Conservation (phyloP, 1,140 invertebrate genomes). For the Acromyrmex echinatior region DNA sequence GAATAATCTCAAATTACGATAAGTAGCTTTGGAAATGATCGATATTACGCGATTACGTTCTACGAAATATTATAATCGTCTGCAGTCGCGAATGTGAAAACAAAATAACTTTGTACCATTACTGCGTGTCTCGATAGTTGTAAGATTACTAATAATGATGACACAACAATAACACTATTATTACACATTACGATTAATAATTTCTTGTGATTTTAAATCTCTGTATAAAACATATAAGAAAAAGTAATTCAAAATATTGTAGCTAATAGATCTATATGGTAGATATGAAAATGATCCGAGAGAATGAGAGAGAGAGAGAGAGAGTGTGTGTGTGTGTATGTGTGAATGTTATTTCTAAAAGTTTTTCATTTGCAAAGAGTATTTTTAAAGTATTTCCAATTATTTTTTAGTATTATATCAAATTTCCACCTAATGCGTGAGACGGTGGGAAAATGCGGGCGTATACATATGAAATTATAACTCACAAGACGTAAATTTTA, state of each 20-base stretch:
- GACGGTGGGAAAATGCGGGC: slow-evolving; percentile 54
- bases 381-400: slow-evolving; percentile 86
- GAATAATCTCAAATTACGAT: background rate
- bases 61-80: slow-evolving; percentile 20
- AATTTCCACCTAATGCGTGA: slow-evolving; percentile 63
- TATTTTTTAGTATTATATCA: slow-evolving; percentile 86
- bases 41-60: slow-evolving; percentile 12
- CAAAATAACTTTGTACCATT: slow-evolving; percentile 78
- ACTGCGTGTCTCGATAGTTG: slow-evolving; percentile 72
- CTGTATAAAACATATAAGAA: slow-evolving; percentile 77
- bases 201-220: slow-evolving; percentile 80
- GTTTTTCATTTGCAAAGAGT: slow-evolving; percentile 84
- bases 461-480: slow-evolving; percentile 73
- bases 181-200: slow-evolving; percentile 69
- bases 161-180: slow-evolving; percentile 69
- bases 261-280: slow-evolving; percentile 72
- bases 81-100: slow-evolving; percentile 14
- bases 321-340: slow-evolving; percentile 40
- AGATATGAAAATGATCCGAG: slow-evolving; percentile 53
- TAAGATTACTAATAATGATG: slow-evolving; percentile 72
- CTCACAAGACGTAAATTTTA: slow-evolving; percentile 79
- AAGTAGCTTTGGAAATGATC: slow-evolving; percentile 9
- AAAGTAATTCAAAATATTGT: slow-evolving; percentile 71
- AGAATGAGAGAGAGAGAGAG: slow-evolving; percentile 3
- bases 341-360: slow-evolving; percentile 67